Evolutionary conservation across 2,113 vertebrate genomes (phyloP).

Genomic region (Elephas maximus): DNA sequence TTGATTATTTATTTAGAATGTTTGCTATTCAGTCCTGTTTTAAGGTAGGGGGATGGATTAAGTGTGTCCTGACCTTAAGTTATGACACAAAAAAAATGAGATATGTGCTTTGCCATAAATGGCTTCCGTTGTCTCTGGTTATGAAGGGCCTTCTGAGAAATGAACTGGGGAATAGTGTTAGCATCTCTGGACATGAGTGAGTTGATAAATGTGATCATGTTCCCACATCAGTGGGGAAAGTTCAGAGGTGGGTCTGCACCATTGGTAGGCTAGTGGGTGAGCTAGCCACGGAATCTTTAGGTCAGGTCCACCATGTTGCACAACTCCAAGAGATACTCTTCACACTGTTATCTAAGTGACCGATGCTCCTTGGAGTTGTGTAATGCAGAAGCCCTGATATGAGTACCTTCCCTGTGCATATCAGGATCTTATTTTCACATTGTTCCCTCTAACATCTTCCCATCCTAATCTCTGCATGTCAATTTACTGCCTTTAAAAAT

Average conservation of each 20-base stretch:
- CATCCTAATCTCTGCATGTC: neutral
- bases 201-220: neutral
- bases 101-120: neutral
- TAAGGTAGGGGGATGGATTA: neutral
- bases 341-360: neutral
- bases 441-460: neutral
- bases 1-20: neutral
- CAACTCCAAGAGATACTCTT: neutral
- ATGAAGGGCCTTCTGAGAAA: slow-evolving; percentile 9
- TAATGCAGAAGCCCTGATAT: neutral
- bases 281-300: neutral
- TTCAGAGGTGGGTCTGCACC: neutral
- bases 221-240: neutral
- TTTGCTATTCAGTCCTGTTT: neutral
- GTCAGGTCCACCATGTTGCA: neutral
- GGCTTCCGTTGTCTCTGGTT: neutral
- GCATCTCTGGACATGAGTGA: neutral
- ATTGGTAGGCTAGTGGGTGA: neutral
- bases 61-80: neutral
- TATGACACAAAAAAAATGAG: neutral
- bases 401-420: neutral
- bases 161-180: neutral
- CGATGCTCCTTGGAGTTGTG: neutral
- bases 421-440: neutral
- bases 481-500: neutral